Base-by-base conservation (phyloP, 2,797 vertebrate species). In the Xyrichtys novacula region DNA sequence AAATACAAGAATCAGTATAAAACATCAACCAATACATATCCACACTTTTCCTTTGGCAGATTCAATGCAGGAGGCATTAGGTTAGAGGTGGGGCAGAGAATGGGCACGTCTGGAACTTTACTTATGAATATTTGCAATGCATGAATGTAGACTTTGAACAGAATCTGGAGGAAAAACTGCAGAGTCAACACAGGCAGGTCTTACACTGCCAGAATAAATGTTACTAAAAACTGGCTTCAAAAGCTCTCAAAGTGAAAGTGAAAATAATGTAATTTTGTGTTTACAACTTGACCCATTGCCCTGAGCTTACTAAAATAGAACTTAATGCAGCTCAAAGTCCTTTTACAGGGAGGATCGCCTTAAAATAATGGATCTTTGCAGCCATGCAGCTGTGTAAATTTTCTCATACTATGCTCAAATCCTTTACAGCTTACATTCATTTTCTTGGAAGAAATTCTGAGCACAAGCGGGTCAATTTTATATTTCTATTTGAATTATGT, bases 241-340 rank as follows among this genome's bases (percentile, higher is more conserved):
- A 39, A 65, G 26, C 23, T 63, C 53, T 54, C 36, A 12, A n/a
- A n/a, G 28, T n/a, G n/a, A n/a, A n/a, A n/a, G 36, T 53, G 40
- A 19, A 31, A 31, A 70, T 56, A 14, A 31, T 12, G 57, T 40
- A 54, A 15, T 56, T 22, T 56, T 31, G 57, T 36, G 39, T 66
- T 70, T 53, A 52, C 9, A 62, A 46, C 39, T 47, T 29, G 11
- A 74, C 61, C 38, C 40, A 48, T 31, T 57, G 39, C 19, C 8
- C 31, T 14, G 0, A 23, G 29, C 43, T 29, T 59, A 22, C 17
- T 16, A 66, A 42, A 14, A 42, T 4, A 17, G 4, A 7, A 34
- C 43, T 17, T 32, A 50, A 44, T 1, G 17, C 39, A 12, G 32
- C 55, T 64, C 29, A 0, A 40, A 28, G 3, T 14, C 36, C 17